Conservation (phyloP, 2,797 vertebrate species). For the Ataeniobius toweri region DNA sequence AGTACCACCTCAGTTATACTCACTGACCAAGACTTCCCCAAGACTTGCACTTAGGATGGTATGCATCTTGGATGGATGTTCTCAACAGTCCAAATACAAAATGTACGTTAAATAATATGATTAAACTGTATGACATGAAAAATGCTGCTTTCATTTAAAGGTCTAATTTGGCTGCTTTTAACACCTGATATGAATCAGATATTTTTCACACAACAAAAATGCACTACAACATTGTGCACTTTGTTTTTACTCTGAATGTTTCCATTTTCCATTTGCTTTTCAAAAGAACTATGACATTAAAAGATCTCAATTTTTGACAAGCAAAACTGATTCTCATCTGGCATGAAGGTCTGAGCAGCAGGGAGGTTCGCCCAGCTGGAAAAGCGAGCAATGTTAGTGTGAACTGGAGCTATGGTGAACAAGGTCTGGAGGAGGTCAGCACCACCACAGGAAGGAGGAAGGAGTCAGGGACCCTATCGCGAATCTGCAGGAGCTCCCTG, state of each 20-base stretch:
- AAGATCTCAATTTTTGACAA: neutral
- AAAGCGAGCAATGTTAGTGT: constrained; percentile 82
- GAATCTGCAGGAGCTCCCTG: constrained; percentile 86
- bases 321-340: neutral
- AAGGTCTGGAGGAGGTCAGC: constrained; percentile 83
- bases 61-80: too few species aligned
- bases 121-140: neutral
- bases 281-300: neutral
- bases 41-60: too few species aligned
- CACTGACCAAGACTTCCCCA: too few species aligned
- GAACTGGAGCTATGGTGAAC: constrained; percentile 85
- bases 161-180: neutral
- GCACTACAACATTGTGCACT: neutral
- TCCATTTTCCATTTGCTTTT: neutral
- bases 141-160: neutral
- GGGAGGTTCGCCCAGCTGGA: constrained; percentile 74
- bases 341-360: constrained; percentile 79
- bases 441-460: constrained; percentile 81
- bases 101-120: neutral
- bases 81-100: neutral
- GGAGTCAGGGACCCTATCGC: constrained; percentile 77
- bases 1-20: too few species aligned
- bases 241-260: neutral
- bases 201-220: neutral
- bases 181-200: neutral